phyloP scores from a whole-genome alignment of 1,140 invertebrate species.

The Glossosoma conforme region DNA sequence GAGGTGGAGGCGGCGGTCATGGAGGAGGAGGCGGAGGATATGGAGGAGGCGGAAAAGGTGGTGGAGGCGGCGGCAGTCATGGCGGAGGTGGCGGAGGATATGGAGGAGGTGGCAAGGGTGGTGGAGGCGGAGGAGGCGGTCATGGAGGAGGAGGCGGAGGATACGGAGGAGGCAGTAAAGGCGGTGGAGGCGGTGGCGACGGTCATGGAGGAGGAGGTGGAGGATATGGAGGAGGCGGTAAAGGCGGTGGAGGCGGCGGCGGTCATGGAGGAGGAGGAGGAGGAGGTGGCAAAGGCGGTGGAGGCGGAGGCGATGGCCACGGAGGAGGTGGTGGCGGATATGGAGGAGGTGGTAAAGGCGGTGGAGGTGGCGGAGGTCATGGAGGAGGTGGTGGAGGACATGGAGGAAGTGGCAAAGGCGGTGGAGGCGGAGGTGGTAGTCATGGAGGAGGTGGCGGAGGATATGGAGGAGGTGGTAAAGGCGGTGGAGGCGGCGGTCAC shows the following conservation, averaged over 20 bases:
- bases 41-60: background rate
- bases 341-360: slow-evolving; percentile 6
- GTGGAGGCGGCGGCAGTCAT: background rate
- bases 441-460: slow-evolving; percentile 11
- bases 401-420: background rate
- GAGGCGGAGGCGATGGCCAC: slow-evolving; percentile 5
- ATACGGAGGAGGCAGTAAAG: background rate
- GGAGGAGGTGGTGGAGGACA: slow-evolving; percentile 2
- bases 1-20: slow-evolving; percentile 2
- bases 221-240: slow-evolving; percentile 6
- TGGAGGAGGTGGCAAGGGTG: background rate
- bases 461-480: slow-evolving; percentile 5
- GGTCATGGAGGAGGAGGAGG: slow-evolving; percentile 4
- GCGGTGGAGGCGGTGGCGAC: slow-evolving; percentile 8
- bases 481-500: slow-evolving; percentile 34
- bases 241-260: slow-evolving; percentile 7
- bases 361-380: background rate
- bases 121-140: background rate
- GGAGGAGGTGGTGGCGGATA: slow-evolving; percentile 4
- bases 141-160: slow-evolving; percentile 8
- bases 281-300: slow-evolving; percentile 5
- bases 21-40: slow-evolving; percentile 3
- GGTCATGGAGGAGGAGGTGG: slow-evolving; percentile 4
- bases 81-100: slow-evolving; percentile 2
- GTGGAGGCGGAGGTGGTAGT: background rate